Evolutionary conservation across 2,113 vertebrate species (phyloP), one percentile per base, ranked within the genome.

Genomic region (Engraulis encrasicolus): DNA sequence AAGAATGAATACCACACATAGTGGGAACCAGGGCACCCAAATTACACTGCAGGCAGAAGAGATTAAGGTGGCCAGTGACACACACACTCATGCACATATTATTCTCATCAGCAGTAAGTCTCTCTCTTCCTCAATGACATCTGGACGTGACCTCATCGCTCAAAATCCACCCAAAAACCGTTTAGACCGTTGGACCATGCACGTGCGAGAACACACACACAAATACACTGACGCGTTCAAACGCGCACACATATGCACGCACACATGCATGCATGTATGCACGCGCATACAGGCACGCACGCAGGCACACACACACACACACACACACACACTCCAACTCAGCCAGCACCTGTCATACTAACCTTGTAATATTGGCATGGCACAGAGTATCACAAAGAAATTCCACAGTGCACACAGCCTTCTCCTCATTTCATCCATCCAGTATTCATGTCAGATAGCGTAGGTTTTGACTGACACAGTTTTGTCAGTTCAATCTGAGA

Each of bases 21-120:
- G 81, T 52, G 34, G 31, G 31, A n/a, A n/a, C n/a, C n/a, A 23
- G 50, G 40, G 82, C 82, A 40, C 84, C 18, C 40, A 0, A 85
- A 83, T 82, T n/a, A n/a, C n/a, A n/a, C n/a, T n/a, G n/a, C n/a
- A n/a, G 50, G 18, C 18, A 5, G 2, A 45, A 5, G 74, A 78
- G 50, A 78, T 83, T 27, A 58, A 19, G 61, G 61, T 45, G 34
- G 31, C 31, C 61, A 15, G 34, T 71, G 61, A 31, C 61, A 34
- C 27, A 71, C 61, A 71, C 61, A 71, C 61, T 34, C 61, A 71
- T 71, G 61, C 61, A 34, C 61, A 34, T 71, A 74, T n/a, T n/a
- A n/a, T 74, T 74, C 31, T 74, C 66, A 27, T 74, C 66, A 74
- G 4, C 66, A 27, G 66, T 74, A 27, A 74, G 66, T 74, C 66